Evolutionary conservation across 2,888 invertebrate species (phyloP), one percentile per base, ranked within the genome.

Genomic region (Tethea ocularis): DNA sequence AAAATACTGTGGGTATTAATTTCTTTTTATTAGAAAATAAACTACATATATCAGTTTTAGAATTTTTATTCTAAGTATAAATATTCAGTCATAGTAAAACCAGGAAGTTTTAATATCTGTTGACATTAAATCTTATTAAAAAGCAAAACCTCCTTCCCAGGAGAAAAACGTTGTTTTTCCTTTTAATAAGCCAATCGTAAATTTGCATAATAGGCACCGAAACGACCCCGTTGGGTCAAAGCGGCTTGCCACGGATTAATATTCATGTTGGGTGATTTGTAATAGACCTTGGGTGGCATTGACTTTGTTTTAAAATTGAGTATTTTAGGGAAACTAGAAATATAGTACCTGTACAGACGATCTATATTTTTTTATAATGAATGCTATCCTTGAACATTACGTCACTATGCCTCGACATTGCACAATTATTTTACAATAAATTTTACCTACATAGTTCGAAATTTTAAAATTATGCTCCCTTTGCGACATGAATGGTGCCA

Each of bases 121-220:
- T 1, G 2, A 15, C 3, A 11, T 54, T 22, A 22, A 54, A 22
- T 17, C 54, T 33, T 53, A 53, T 17, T 53, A 33, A 33, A 52
- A 7, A 46, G 54, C 59, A 55, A 33, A 57, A 57, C 10, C 59
- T 57, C 62, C 53, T 59, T 41, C 15, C 52, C 20, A 33, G 29
- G 52, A 52, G 36, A 52, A 57, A 46, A 57, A 51, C 61, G 58
- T 58, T 64, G 63, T 67, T 69, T 72, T 66, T 58, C 55, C 53
- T 64, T 57, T 63, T 71, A 71, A 72, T 72, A 71, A 72, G 66
- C 46, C 69, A 62, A 65, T 67, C 62, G 66, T 67, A 65, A 68
- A 74, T 80, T 69, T 71, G 57, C 70, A 73, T 76, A 72, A 77
- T 66, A 65, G 65, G 57, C 58, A 23, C 57, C 60, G 61, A 23